Evolutionary conservation across 2,113 vertebrate genomes (phyloP), one percentile per base, ranked within the genome.

Genomic region (Mustela lutreola): DNA sequence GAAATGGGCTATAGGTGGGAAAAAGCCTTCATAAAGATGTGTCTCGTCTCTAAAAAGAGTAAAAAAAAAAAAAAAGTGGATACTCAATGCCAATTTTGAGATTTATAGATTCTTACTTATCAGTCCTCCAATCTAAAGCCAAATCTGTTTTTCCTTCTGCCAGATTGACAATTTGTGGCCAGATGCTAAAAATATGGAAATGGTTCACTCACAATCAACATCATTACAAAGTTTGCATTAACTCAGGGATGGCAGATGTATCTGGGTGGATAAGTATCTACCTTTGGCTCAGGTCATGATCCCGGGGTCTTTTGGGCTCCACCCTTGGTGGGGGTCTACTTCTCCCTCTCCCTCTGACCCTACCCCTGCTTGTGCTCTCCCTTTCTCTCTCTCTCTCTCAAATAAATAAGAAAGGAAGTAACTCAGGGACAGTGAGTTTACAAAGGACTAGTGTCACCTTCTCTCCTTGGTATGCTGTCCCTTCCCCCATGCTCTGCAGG

Each of bases 181-280:
- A 79, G 60, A 71, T 94, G 28, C 42, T 88, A 88, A 91, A 94
- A 45, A 36, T 88, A n/a, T 70, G 11, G 14, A 78, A 79, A 92
- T n/a, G 10, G 11, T 78, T 78, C 45, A 24, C 24, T 91, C 19
- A 88, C 70, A 63, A 82, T 78, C 22, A 48, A n/a, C 26, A 86
- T 58, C 3, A 31, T 75, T 89, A 33, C 56, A 79, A 93, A 53
- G 16, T 85, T 36, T 36, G 28, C 39, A 75, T 67, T 36, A 83
- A 71, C 62, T 89, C 60, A 91, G 33, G 26, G 0, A 33, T 67
- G 31, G 63, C 63, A 67, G 31, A 31, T 15, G 63, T 7, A 15
- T 14, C 14, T 33, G 63, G 63, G 63, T 65, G 28, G 6, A 33
- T 16, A 67, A 67, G 31, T 0, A 7, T 33, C 63, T 33, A 31